A percentile compares a stretch with the other conserved stretches of the same genome.
Conservation (phyloP, 92 coral and sea anemone genomes). For the Epizoanthus stellaris region DNA sequence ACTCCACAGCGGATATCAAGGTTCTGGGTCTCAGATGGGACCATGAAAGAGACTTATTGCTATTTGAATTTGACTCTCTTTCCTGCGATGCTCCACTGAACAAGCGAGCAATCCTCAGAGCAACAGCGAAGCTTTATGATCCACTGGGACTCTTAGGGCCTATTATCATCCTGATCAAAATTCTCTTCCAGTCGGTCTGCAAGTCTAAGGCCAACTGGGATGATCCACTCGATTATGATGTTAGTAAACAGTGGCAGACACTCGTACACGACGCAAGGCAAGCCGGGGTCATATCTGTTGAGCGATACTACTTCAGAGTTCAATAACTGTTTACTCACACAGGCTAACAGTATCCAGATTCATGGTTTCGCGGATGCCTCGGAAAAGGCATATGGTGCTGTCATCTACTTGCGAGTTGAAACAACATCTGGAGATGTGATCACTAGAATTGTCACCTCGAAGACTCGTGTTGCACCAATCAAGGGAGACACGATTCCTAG, state of each 20-base stretch:
- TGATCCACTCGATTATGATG: conserved; percentile 37
- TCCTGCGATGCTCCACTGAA: background rate
- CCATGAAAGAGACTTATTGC: conserved; percentile 13
- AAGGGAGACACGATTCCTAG: conserved; percentile 54
- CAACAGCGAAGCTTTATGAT: conserved; percentile 57
- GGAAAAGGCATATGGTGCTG: conserved; percentile 67
- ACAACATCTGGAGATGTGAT: conserved; percentile 42
- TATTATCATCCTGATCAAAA: conserved; percentile 54
- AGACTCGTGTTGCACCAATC: conserved; percentile 44
- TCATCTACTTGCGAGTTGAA: conserved; percentile 52
- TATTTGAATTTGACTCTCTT: conserved; percentile 24
- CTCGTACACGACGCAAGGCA: conserved; percentile 39
- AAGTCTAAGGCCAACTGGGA: conserved; percentile 57
- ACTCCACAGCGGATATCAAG: conserved; percentile 23
- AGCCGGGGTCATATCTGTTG: conserved; percentile 20
- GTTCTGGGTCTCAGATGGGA: conserved; percentile 50
- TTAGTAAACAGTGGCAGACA: conserved; percentile 44
- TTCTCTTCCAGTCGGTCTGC: conserved; percentile 54
- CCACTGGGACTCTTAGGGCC: conserved; percentile 63
- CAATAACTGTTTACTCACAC: conserved; percentile 6
- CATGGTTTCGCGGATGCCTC: conserved; percentile 75
- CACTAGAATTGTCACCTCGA: conserved; percentile 35
- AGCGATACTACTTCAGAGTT: conserved; percentile 50
- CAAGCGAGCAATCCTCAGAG: conserved; percentile 50
- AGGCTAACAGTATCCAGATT: conserved; percentile 31